These are phyloP conservation scores for Ericerus pela DNA, from an alignment of 1,140 invertebrate species.

Conservation along the genomic window DNA sequence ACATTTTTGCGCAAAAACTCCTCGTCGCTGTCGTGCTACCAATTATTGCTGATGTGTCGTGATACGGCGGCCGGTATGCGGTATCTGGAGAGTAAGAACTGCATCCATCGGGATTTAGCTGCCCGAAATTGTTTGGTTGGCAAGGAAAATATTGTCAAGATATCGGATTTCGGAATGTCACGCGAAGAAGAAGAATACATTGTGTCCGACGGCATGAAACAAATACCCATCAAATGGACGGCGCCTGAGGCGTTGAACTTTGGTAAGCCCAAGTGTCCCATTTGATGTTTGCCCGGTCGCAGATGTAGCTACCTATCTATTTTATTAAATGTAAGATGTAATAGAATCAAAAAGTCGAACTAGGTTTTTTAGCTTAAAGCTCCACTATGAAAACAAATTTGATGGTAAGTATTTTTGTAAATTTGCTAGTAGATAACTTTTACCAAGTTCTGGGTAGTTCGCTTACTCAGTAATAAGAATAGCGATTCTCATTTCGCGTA, in stretches of 20 bases:
- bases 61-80: constrained; percentile 90
- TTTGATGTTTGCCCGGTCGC: too few species aligned
- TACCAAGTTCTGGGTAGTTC: too few species aligned
- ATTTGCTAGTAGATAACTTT: too few species aligned
- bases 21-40: constrained; percentile 45
- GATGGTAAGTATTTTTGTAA: too few species aligned
- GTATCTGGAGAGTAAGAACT: constrained; percentile 90
- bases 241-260: constrained; percentile 92
- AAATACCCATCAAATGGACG: constrained; percentile 97
- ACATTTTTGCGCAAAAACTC: constrained; percentile 72
- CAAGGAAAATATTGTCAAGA: constrained; percentile 77
- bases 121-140: constrained; percentile 87
- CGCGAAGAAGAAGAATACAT: constrained; percentile 94
- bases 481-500: too few species aligned
- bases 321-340: too few species aligned
- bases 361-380: too few species aligned
- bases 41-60: constrained; percentile 76
- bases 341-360: too few species aligned
- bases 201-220: constrained; percentile 93
- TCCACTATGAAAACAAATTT: too few species aligned
- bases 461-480: too few species aligned
- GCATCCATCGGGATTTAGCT: constrained; percentile 90
- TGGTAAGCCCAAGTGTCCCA: constrained; percentile 41
- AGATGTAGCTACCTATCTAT: too few species aligned
- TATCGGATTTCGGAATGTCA: constrained; percentile 97